phyloP scores from a whole-genome alignment of 2,113 vertebrate species.

The Canis aureus region DNA sequence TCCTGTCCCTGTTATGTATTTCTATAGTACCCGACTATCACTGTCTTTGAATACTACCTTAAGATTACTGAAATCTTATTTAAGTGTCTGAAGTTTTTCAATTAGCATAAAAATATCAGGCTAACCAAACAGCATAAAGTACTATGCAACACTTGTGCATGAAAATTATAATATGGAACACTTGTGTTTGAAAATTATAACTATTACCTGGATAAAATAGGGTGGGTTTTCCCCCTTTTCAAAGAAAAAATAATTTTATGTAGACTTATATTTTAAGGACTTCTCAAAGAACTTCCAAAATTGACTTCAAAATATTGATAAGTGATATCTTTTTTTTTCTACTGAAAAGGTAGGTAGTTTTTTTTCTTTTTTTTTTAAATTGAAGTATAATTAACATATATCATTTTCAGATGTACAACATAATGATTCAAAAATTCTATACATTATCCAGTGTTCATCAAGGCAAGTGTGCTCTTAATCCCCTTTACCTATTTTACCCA shows the following conservation, averaged over 20 bases:
- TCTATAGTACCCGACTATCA: background rate
- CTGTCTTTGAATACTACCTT: background rate
- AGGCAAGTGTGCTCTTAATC: background rate
- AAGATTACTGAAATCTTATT: conserved; percentile 13
- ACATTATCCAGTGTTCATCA: background rate
- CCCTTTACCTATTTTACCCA: background rate
- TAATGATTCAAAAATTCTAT: background rate
- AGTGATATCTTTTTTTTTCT: background rate
- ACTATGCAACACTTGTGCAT: background rate
- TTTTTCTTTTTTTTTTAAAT: background rate
- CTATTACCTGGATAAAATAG: conserved; percentile 25
- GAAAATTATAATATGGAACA: background rate
- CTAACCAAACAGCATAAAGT: background rate
- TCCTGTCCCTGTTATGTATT: background rate
- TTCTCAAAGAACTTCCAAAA: conserved; percentile 49
- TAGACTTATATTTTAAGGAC: conserved; percentile 25
- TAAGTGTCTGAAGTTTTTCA: background rate
- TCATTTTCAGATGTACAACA: background rate
- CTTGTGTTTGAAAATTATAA: background rate
- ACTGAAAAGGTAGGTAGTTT: background rate
- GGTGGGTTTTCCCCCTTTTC: background rate
- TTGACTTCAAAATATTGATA: conserved; percentile 14
- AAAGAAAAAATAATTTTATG: conserved; percentile 52
- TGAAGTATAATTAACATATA: background rate
- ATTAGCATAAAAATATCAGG: background rate